These are phyloP conservation scores for Propithecus perrieri DNA, from an alignment of 2,797 vertebrate genomes.

Conservation along the genomic window DNA sequence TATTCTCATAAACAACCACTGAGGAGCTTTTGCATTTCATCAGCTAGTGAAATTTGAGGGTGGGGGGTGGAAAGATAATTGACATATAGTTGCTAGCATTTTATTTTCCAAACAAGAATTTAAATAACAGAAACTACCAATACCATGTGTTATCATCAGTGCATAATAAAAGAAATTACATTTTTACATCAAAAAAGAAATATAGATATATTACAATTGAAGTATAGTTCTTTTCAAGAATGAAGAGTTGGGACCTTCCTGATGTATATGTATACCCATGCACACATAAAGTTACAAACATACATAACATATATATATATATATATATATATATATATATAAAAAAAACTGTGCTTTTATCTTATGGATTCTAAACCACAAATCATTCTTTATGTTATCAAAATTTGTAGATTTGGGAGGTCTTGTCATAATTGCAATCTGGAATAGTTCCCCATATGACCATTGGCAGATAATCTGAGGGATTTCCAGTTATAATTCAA, in stretches of 20 bases:
- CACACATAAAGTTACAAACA: background rate
- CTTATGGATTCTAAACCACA: background rate
- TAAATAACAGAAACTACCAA: background rate
- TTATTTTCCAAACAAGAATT: slow-evolving; percentile 34
- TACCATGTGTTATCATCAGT: background rate
- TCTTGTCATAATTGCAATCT: background rate
- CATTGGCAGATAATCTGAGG: background rate
- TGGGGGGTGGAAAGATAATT: background rate
- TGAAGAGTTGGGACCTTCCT: background rate
- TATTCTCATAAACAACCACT: background rate
- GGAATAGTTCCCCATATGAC: background rate
- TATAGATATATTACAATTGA: background rate
- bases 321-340: background rate
- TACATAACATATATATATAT: background rate
- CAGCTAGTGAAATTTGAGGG: background rate
- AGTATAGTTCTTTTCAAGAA: background rate
- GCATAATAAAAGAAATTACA: background rate
- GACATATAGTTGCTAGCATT: background rate
- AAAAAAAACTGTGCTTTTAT: background rate
- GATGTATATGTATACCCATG: background rate
- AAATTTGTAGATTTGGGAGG: background rate
- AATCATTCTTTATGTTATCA: background rate
- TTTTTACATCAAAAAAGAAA: background rate
- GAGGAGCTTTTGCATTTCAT: slow-evolving; percentile 24
- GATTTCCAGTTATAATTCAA: background rate